Evolutionary conservation across 2,888 invertebrate genomes (phyloP), one percentile per base, ranked within the genome.

Genomic region (Caenorhabditis zanzibari): DNA sequence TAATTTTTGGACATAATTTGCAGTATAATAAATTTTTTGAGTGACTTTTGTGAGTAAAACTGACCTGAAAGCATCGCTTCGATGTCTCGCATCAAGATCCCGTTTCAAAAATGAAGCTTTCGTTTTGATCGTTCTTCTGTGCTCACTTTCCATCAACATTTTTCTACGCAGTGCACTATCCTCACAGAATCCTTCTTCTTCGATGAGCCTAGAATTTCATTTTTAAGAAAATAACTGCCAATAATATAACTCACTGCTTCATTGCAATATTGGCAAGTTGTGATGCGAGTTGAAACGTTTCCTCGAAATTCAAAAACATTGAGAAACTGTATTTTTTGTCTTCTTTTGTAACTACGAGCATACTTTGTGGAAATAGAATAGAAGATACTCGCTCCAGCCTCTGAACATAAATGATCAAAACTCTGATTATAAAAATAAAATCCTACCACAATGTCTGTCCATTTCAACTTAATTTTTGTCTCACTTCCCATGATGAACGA

Each of bases 201-300:
- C 95, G 90, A 96, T 96, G 86, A 97, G 94, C 93, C 97, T n/a
- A n/a, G n/a, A n/a, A n/a, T n/a, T n/a, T n/a, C n/a, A n/a, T n/a
- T n/a, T n/a, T 96, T 52, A 41, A 64, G 76, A 41, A 38, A 10
- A 38, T 2, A 6, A 38, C 22, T 24, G 24, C 26, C 26, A 2
- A 26, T 14, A 16, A 26, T 12, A 61, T n/a, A 72, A 71, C 89
- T 84, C 35, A 93, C 93, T 94, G 94, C 94, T 96, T 97, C 95
- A 98, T 97, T 77, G 98, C 97, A 93, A 98, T 95, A 94, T 98
- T 98, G 72, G 97, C 96, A 54, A 99, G 94, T 93, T 98, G 98
- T 92, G 97, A 96, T 95, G 98, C 97, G 88, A 98, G 93, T 19
- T 95, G 95, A 93, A 95, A 97, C 0, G 97, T 96, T 93, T 98